A percentile compares a stretch with the other conserved stretches of the same genome.
phyloP scores from a whole-genome alignment of 2,797 vertebrate genomes.

The Scleropages formosus region DNA sequence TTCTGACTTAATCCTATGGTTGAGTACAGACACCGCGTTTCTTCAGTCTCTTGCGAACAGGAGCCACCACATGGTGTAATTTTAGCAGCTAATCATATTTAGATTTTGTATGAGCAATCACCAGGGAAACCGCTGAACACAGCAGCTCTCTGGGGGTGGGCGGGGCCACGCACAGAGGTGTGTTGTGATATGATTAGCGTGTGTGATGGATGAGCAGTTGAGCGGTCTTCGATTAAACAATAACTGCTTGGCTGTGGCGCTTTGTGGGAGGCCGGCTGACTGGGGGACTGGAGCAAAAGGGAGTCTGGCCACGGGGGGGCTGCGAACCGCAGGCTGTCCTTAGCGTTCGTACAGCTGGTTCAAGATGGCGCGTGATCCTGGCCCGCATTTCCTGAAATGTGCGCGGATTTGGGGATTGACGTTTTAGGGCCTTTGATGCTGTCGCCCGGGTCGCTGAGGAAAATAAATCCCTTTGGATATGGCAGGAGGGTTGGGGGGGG shows the following conservation, averaged over 20 bases:
- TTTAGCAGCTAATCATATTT: conserved; percentile 31
- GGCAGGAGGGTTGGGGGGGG: not conserved
- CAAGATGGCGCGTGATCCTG: not conserved
- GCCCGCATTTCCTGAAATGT: not conserved
- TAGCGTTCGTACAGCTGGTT: conserved; percentile 36
- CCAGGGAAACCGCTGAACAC: conserved; percentile 39
- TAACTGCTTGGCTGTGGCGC: conserved; percentile 28
- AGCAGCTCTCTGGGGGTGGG: conserved; percentile 38
- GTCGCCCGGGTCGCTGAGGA: not conserved
- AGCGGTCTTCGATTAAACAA: conserved; percentile 48
- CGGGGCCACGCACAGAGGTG: not conserved
- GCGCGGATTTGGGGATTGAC: not conserved
- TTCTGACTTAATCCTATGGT: not conserved
- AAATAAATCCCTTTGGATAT: conserved; percentile 8
- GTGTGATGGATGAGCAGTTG: conserved; percentile 48
- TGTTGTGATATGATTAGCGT: conserved; percentile 48
- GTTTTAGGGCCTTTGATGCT: not conserved
- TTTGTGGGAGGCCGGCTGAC: not conserved
- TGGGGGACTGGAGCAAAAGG: conserved; percentile 43
- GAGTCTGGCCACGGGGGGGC: conserved; percentile 43
- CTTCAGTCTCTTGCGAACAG: not conserved
- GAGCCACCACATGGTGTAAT: conserved; percentile 2
- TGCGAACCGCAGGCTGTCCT: conserved; percentile 29
- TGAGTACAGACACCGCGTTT: not conserved
- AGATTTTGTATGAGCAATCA: conserved; percentile 37